A percentile compares a stretch with the other conserved stretches of the same genome.
Conservation (phyloP, 2,113 vertebrate genomes). For the Fulica atra region DNA sequence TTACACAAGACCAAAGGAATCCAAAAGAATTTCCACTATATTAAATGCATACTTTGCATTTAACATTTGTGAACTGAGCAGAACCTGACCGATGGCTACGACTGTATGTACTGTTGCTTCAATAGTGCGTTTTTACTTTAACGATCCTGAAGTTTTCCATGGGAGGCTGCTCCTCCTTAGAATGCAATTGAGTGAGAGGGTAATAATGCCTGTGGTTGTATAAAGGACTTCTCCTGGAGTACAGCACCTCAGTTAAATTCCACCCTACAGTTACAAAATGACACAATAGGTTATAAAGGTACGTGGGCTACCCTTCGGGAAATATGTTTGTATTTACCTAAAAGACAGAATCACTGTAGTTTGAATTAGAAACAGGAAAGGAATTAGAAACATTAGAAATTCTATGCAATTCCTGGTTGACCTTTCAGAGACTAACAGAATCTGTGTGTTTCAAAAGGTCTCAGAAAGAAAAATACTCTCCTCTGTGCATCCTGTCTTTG, state of each 20-base stretch:
- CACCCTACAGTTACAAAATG: not conserved
- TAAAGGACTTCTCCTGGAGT: not conserved
- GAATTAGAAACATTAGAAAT: not conserved
- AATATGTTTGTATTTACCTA: not conserved
- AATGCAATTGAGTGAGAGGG: not conserved
- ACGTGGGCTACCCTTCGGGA: not conserved
- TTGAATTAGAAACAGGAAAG: not conserved
- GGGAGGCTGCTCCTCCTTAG: not conserved
- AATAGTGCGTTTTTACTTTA: not conserved
- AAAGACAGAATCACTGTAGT: not conserved
- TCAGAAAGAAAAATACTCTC: not conserved
- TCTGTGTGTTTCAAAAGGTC: not conserved
- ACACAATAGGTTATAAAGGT: not conserved
- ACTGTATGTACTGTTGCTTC: not conserved
- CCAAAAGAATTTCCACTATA: not conserved
- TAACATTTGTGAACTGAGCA: not conserved
- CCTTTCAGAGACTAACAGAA: not conserved
- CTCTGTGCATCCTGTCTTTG: not conserved
- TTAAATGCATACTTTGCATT: not conserved
- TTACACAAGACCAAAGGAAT: not conserved
- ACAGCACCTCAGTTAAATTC: not conserved
- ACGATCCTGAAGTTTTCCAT: not conserved
- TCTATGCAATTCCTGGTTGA: not conserved
- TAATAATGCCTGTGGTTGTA: not conserved
- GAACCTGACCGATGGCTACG: fast-evolving